These are phyloP conservation scores for Leucopsar rothschildi DNA, from an alignment of 2,113 vertebrate genomes.

Conservation along the genomic window DNA sequence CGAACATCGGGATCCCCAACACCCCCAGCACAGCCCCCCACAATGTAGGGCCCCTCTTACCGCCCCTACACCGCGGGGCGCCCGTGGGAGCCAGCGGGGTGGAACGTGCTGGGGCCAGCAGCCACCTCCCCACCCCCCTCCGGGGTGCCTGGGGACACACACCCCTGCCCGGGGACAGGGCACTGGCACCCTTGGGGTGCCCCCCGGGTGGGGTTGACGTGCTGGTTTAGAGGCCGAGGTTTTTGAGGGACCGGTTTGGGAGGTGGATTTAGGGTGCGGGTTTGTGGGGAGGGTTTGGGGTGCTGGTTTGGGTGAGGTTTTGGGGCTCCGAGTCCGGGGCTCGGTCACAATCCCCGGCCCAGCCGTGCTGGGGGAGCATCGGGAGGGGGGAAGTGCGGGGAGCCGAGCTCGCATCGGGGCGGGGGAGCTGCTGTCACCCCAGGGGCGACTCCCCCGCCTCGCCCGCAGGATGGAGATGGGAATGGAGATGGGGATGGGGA, in stretches of 20 bases:
- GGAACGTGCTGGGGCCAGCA: background rate
- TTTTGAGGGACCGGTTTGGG: background rate
- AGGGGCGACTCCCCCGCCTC: background rate
- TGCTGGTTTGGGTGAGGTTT: background rate
- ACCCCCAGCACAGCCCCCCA: too few species aligned
- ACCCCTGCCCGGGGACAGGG: background rate
- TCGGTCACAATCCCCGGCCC: background rate
- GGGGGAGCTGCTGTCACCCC: background rate
- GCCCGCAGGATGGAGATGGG: background rate
- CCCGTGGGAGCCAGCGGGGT: background rate
- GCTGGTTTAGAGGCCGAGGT: background rate
- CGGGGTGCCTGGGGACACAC: background rate
- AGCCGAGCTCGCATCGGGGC: background rate
- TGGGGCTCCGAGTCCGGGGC: background rate
- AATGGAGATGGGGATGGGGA: too few species aligned
- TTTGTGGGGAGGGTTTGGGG: background rate
- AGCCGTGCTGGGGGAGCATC: fast-evolving
- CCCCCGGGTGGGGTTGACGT: background rate
- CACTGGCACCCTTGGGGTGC: background rate
- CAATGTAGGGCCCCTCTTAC: background rate
- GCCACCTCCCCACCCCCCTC: background rate
- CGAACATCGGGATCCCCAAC: background rate
- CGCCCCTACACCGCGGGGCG: background rate
- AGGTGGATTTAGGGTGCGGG: background rate
- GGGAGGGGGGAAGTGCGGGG: background rate